Base-by-base conservation (phyloP, 1,140 invertebrate species). In the Pogonomyrmex californicus region DNA sequence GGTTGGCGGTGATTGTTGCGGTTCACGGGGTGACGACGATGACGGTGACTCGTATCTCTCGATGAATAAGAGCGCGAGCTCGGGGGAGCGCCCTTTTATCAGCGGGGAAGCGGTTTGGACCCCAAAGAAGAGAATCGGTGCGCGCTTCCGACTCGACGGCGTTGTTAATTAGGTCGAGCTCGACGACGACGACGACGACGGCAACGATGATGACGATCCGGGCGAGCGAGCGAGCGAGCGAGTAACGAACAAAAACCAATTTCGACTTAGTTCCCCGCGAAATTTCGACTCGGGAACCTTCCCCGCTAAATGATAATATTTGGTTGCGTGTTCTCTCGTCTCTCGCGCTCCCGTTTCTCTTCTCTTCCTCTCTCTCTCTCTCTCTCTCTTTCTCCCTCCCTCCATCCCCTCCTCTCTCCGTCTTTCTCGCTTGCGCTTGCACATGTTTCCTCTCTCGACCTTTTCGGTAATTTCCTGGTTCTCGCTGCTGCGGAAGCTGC, bases 391-490 rank as follows among this genome's bases (percentile, higher is more conserved):
- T 89, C 44, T 54, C 41, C 62, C 49, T 5, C 63, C 47, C 54
- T 30, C 63, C 63, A 70, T 76, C 79, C 76, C 4, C 58, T 49
- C 49, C 63, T 2, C 47, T 63, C 47, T 85, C 56, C 66, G 17
- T 87, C 71, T 82, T 41, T 4, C 33, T 66, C 66, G 51, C 44
- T 85, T 75, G 54, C 75, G 71, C 47, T 90, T 56, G 58, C 62
- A 49, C 58, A 12, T 54, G 65, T 47, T 58, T 66, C 49, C 71
- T 86, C 77, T 75, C 76, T 68, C 47, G 33, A 75, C 71, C 73
- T 70, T 85, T 88, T 86, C 87, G 77, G 87, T 89, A 85, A 89
- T 83, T 83, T 75, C 87, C 79, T 63, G 86, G 41, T 56, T 51
- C 71, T 81, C 71, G 77, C 33, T 71, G 51, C 65, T 63, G 54